Conservation (phyloP, 2,888 invertebrate genomes). For the Phanerotoma sp. region DNA sequence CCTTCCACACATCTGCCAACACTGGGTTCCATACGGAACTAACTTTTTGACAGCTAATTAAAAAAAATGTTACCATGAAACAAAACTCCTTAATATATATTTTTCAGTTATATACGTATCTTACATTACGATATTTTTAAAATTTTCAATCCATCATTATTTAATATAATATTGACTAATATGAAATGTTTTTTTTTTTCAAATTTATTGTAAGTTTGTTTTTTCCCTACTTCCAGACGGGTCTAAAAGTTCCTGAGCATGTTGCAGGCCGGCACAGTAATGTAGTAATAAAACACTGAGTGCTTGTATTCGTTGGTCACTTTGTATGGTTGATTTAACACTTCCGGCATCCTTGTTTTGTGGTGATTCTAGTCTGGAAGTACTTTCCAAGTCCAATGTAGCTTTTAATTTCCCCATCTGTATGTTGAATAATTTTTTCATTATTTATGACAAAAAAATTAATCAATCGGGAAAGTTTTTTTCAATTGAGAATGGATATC, state of each 20-base stretch:
- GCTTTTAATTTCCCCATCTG: conserved; percentile 76
- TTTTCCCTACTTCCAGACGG: conserved; percentile 40
- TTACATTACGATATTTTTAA: too few relatives aligned
- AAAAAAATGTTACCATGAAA: too few relatives aligned
- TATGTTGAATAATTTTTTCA: conserved; percentile 17
- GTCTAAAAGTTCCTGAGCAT: conserved; percentile 63
- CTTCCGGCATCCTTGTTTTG: conserved; percentile 46
- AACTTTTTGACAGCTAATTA: too few relatives aligned
- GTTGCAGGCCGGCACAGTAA: conserved; percentile 91
- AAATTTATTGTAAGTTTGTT: conserved; percentile 25
- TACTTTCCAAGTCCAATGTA: conserved; percentile 73
- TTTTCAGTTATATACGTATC: too few relatives aligned
- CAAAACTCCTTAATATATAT: too few relatives aligned
- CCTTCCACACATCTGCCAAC: too few relatives aligned
- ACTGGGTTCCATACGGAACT: too few relatives aligned
- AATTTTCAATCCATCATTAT: too few relatives aligned
- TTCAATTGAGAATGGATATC: background rate
- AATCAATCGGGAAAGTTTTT: too few relatives aligned
- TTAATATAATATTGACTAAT: too few relatives aligned
- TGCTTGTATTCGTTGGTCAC: conserved; percentile 86
- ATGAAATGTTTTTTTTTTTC: conserved; percentile 4
- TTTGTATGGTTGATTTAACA: conserved; percentile 59
- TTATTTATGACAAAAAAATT: conserved; percentile 3
- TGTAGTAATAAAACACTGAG: conserved; percentile 91
- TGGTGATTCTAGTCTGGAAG: conserved; percentile 55